Conservation (phyloP, 2,797 vertebrate genomes). For the Sebastes hubbsi region DNA sequence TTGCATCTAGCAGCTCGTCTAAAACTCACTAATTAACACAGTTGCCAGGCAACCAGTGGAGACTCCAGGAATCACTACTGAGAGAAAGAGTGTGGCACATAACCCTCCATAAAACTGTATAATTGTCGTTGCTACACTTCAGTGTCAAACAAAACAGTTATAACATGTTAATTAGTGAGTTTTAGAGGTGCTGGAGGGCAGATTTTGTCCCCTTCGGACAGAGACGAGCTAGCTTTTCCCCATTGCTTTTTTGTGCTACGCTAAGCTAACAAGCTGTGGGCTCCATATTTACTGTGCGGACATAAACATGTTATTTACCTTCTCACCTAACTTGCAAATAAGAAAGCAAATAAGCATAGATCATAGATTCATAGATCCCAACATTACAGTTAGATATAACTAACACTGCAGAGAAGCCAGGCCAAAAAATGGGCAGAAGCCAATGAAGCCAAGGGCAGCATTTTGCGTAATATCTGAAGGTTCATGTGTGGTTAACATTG, state of each 20-base stretch:
- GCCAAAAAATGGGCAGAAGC: background rate
- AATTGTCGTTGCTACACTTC: background rate
- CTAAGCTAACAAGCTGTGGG: background rate
- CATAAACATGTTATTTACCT: background rate
- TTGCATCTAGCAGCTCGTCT: background rate
- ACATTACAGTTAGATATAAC: background rate
- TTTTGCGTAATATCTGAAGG: too few species aligned
- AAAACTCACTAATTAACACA: constrained; percentile 1
- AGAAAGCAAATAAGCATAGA: background rate
- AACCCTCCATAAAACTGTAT: background rate
- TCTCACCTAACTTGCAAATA: too few species aligned
- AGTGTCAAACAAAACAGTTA: background rate
- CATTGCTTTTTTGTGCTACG: background rate
- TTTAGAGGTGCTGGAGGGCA: background rate
- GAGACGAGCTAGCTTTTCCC: background rate
- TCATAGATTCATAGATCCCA: background rate
- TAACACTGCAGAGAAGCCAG: background rate
- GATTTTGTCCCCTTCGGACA: background rate
- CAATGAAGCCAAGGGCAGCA: rapidly evolving
- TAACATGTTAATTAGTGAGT: background rate
- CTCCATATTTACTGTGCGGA: background rate
- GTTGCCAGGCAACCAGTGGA: constrained; percentile 2
- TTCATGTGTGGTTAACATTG: too few species aligned
- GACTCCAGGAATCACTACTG: background rate
- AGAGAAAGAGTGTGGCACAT: background rate